Conservation (phyloP, 2,797 vertebrate species). For the Apodemus agrarius region DNA sequence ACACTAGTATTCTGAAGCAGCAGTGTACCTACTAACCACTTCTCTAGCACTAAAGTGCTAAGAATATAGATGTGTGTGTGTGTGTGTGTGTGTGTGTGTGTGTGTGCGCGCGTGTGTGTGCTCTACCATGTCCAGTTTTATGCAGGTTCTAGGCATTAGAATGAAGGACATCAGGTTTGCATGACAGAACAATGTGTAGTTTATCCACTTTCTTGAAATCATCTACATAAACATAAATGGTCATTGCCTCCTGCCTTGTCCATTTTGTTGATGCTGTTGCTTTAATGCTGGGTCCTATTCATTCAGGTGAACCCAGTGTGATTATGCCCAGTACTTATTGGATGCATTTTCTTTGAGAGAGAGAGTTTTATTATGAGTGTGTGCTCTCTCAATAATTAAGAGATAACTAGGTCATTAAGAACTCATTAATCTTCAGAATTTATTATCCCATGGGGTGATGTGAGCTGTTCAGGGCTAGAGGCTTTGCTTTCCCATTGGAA, state of each 20-base stretch:
- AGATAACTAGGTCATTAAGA: constrained; percentile 77
- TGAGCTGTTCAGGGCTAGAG: neutral
- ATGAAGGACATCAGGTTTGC: neutral
- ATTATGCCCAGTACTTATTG: neutral
- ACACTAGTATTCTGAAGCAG: neutral
- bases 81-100: too few relatives aligned
- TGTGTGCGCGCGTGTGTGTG: too few relatives aligned
- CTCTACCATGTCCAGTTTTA: neutral
- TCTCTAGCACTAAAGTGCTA: neutral
- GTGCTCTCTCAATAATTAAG: constrained; percentile 72
- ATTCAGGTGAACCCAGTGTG: neutral
- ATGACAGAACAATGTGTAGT: neutral
- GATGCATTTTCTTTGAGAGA: constrained; percentile 54
- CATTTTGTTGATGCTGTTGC: neutral
- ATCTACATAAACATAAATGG: neutral
- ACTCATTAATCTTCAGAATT: constrained; percentile 75
- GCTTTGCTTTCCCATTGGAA: constrained; percentile 44
- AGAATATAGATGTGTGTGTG: neutral
- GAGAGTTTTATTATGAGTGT: constrained; percentile 60
- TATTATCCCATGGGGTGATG: constrained; percentile 58
- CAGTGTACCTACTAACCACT: neutral
- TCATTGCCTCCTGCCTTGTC: too few relatives aligned
- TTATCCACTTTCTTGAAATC: neutral
- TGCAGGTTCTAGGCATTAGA: neutral
- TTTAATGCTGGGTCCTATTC: neutral